Conservation (phyloP, 2,113 vertebrate genomes). For the Aspiorhynchus laticeps region DNA sequence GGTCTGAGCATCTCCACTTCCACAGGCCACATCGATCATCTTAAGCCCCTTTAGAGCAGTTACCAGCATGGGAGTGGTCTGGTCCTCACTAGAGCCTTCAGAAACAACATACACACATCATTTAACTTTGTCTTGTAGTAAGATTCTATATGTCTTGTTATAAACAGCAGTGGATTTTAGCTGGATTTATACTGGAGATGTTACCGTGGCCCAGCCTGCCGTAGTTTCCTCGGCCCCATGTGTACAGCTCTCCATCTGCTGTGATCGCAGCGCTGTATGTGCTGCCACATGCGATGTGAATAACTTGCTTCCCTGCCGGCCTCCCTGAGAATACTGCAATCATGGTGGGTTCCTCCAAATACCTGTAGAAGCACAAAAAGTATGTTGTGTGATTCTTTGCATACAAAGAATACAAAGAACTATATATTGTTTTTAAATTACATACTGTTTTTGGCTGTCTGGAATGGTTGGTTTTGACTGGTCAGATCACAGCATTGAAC, state of each 20-base stretch:
- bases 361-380: slow-evolving; percentile 71
- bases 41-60: slow-evolving; percentile 93
- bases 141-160: background rate
- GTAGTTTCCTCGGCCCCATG: slow-evolving; percentile 96
- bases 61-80: slow-evolving; percentile 94
- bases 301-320: slow-evolving; percentile 89
- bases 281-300: slow-evolving; percentile 93
- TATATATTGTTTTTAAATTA: background rate
- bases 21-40: slow-evolving; percentile 93
- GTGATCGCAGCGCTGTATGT: slow-evolving; percentile 95
- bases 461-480: background rate
- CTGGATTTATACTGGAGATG: background rate
- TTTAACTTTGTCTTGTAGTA: background rate
- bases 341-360: slow-evolving; percentile 91
- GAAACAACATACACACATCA: background rate
- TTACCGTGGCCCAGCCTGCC: slow-evolving; percentile 94
- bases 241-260: slow-evolving; percentile 94
- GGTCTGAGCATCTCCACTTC: slow-evolving; percentile 96
- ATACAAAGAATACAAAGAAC: background rate
- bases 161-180: background rate
- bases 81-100: slow-evolving; percentile 95
- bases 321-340: slow-evolving; percentile 91
- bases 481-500: background rate
- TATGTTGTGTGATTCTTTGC: background rate
- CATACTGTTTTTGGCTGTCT: background rate